Conservation (phyloP, 2,113 vertebrate species). For the Cricetomys ansorgei region DNA sequence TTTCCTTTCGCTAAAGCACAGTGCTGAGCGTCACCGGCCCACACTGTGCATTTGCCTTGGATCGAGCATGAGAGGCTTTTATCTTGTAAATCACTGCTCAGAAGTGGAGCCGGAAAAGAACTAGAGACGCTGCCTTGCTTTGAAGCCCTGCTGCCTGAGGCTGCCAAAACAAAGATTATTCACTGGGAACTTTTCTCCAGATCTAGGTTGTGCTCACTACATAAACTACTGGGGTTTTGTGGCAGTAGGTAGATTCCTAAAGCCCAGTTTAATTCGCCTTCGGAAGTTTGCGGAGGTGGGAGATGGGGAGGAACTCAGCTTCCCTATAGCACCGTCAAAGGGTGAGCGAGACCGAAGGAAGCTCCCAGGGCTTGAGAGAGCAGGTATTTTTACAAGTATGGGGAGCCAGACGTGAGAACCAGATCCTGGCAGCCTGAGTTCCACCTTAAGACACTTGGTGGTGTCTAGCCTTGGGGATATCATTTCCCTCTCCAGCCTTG, state of each 20-base stretch:
- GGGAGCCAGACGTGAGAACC: accelerated
- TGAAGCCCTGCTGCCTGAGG: not conserved
- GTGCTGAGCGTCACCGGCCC: not conserved
- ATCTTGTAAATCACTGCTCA: constrained; percentile 30
- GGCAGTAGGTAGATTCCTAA: not conserved
- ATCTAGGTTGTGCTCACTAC: not conserved
- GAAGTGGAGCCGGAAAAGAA: not conserved
- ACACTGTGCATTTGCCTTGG: not conserved
- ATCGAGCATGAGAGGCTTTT: not conserved
- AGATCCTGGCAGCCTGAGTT: not conserved
- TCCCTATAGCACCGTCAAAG: not conserved
- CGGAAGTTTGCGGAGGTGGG: not conserved
- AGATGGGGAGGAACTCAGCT: not conserved
- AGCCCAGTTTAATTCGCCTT: not conserved
- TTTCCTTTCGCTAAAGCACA: not conserved
- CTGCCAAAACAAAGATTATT: not conserved
- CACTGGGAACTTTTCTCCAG: not conserved
- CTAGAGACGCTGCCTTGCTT: not conserved
- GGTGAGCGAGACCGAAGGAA: not conserved
- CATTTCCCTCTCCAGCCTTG: not conserved
- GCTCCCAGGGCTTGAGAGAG: not conserved
- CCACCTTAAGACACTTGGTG: not conserved
- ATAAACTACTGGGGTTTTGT: not conserved
- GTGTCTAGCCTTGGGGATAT: not conserved
- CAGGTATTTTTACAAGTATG: not conserved